phyloP scores from a whole-genome alignment of 2,797 vertebrate genomes.

The Nothura maculosa region DNA sequence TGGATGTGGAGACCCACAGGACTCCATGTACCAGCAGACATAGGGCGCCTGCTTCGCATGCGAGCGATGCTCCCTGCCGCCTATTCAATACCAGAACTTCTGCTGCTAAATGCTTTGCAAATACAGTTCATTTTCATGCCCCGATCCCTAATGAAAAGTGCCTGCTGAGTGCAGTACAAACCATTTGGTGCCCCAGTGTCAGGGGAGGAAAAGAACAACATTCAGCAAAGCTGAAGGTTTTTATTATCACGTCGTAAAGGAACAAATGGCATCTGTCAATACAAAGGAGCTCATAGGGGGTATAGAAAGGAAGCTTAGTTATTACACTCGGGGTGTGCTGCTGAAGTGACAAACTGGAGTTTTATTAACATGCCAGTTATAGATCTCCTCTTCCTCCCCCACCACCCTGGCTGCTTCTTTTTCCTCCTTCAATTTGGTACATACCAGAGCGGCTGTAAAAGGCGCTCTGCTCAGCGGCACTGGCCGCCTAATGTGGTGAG shows the following conservation, averaged over 20 bases:
- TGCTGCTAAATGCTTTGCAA: conserved; percentile 56
- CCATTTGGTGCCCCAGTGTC: conserved; percentile 85
- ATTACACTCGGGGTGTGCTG: conserved; percentile 74
- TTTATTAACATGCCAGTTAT: conserved; percentile 80
- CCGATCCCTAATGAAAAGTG: conserved; percentile 83
- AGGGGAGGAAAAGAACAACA: conserved; percentile 81
- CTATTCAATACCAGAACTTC: conserved; percentile 40
- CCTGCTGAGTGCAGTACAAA: conserved; percentile 76
- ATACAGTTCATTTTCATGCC: conserved; percentile 72
- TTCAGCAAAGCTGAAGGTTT: conserved; percentile 82
- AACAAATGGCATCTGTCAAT: conserved; percentile 88
- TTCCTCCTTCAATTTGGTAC: conserved; percentile 77
- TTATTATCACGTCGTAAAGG: conserved; percentile 88
- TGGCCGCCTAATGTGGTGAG: conserved; percentile 2
- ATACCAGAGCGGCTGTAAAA: conserved; percentile 72
- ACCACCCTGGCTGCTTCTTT: conserved; percentile 61
- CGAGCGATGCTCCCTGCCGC: not conserved
- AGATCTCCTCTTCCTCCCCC: conserved; percentile 68
- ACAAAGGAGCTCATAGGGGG: conserved; percentile 79
- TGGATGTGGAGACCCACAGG: not conserved
- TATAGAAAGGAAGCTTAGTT: conserved; percentile 78
- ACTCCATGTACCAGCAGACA: not conserved
- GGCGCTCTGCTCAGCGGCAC: conserved; percentile 55
- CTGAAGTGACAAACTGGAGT: conserved; percentile 80
- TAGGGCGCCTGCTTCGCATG: not conserved